Conservation (phyloP, 2,113 vertebrate species). For the Tachuris rubrigastra region DNA sequence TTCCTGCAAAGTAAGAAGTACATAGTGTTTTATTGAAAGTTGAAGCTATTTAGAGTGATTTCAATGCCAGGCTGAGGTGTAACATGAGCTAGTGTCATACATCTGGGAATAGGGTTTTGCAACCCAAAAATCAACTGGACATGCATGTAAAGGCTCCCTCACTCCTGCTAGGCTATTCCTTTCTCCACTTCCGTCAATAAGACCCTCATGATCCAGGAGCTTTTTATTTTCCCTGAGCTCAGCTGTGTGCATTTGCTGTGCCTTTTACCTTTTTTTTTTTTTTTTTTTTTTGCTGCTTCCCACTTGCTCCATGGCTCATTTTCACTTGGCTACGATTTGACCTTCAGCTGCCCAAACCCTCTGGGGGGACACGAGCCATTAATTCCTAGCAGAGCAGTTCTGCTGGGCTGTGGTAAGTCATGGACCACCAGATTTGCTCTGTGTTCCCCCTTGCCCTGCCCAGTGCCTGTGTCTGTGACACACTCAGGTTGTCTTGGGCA, state of each 20-base stretch:
- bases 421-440: not conserved
- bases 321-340: not conserved
- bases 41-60: not conserved
- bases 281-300: not conserved
- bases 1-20: not conserved
- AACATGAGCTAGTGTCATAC: not conserved
- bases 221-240: slow-evolving; percentile 15
- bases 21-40: not conserved
- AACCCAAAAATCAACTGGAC: not conserved
- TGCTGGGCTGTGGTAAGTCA: not conserved
- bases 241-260: not conserved
- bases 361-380: not conserved
- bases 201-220: not conserved
- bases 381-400: not conserved
- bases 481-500: not conserved
- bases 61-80: not conserved
- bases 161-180: not conserved
- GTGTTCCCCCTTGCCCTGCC: not conserved
- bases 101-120: not conserved
- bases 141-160: not conserved
- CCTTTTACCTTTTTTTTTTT: not conserved
- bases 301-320: rapidly evolving
- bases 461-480: not conserved
- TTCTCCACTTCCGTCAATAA: not conserved
- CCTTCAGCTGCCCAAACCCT: not conserved